phyloP scores from a whole-genome alignment of 2,113 vertebrate species.

The Chloroceryle aenea region DNA sequence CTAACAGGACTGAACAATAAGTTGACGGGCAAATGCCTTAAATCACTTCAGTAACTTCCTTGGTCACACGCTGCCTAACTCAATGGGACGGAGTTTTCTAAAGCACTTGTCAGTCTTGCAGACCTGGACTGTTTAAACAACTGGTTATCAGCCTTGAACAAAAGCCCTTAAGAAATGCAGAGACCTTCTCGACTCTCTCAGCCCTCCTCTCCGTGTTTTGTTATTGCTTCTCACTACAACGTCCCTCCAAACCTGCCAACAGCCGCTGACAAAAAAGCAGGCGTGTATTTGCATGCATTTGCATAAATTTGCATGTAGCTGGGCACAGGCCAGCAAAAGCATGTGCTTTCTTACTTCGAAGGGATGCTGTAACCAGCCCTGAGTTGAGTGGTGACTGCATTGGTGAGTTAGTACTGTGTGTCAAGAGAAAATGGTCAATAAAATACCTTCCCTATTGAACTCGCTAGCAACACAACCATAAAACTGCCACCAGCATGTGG shows the following conservation, averaged over 20 bases:
- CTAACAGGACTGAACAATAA: background rate
- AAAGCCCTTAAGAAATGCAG: constrained; percentile 1
- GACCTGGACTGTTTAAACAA: background rate
- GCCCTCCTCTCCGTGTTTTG: background rate
- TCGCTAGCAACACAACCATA: background rate
- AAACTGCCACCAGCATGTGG: background rate
- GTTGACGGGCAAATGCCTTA: background rate
- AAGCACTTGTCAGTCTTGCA: background rate
- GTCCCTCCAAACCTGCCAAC: background rate
- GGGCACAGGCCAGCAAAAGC: background rate
- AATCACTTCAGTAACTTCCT: constrained; percentile 16
- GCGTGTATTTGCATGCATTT: constrained; percentile 28
- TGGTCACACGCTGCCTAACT: background rate
- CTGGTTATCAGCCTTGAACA: background rate
- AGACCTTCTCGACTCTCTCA: background rate
- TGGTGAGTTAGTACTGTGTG: background rate
- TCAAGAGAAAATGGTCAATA: background rate
- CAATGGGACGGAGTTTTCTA: background rate
- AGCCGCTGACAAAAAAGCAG: background rate
- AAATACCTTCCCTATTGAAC: background rate
- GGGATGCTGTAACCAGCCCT: background rate
- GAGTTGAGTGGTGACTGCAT: background rate
- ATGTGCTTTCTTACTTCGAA: background rate
- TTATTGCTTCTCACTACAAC: background rate
- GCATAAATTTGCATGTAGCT: constrained; percentile 57